Evolutionary conservation across 2,797 vertebrate genomes (phyloP).

Genomic region (Lagorchestes hirsutus): DNA sequence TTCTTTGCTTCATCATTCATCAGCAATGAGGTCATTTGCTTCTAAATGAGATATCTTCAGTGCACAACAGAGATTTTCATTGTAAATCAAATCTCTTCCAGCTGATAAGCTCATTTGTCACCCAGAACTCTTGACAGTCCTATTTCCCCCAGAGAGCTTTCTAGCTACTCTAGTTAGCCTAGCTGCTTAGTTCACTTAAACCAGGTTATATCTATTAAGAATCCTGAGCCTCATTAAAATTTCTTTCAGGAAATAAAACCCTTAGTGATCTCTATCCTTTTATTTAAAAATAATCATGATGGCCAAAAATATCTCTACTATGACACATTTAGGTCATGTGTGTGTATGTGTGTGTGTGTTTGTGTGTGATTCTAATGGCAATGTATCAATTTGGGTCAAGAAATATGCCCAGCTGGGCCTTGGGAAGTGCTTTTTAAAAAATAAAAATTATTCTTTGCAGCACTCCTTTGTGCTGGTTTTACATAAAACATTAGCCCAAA

Average conservation of each 20-base stretch:
- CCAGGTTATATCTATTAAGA: conserved; percentile 42
- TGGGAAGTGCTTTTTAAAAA: conserved; percentile 67
- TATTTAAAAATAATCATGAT: not conserved
- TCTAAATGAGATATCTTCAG: conserved; percentile 67
- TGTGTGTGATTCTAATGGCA: conserved; percentile 71
- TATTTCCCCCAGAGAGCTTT: conserved; percentile 61
- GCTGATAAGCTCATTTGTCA: conserved; percentile 79
- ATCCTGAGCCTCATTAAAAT: conserved; percentile 42
- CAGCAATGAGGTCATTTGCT: conserved; percentile 72
- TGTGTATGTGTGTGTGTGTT: conserved; percentile 41
- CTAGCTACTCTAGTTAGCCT: conserved; percentile 37
- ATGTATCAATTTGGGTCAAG: conserved; percentile 71
- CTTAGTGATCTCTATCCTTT: not conserved
- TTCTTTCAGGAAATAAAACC: not conserved
- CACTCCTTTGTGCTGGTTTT: conserved; percentile 73
- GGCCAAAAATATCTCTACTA: not conserved
- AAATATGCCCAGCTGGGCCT: conserved; percentile 68
- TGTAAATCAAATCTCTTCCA: conserved; percentile 74
- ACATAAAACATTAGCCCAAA: conserved; percentile 66
- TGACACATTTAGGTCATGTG: conserved; percentile 19
- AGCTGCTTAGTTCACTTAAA: conserved; percentile 55
- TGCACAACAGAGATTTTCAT: conserved; percentile 65
- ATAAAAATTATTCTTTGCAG: conserved; percentile 59
- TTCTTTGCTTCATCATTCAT: conserved; percentile 75
- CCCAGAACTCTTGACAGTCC: conserved; percentile 4